Evolutionary conservation across 1,140 invertebrate genomes (phyloP), one percentile per base, ranked within the genome.

Genomic region (Ganaspis sp.): DNA sequence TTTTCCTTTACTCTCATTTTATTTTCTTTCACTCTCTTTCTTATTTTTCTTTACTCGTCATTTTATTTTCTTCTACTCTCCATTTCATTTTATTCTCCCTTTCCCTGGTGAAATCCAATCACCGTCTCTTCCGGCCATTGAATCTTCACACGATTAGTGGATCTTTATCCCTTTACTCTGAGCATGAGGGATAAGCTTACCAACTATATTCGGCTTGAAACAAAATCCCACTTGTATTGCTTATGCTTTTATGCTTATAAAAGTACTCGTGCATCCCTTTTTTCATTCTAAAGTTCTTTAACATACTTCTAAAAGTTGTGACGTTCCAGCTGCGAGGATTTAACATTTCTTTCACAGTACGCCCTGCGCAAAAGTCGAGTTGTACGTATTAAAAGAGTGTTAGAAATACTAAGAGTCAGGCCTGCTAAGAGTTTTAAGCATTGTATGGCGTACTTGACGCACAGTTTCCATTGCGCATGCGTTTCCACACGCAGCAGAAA

Each of bases 71-170:
- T 45, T 45, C 5, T 45, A 15, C n/a, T 45, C 11, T n/a, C n/a
- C 9, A 38, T 5, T 45, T 45, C 40, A n/a, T 45, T 45, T n/a
- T 3, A n/a, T 45, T 42, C 40, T 58, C 19, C 1, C 54, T 21
- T 12, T 11, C 23, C 12, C 15, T 64, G 15, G 2, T 64, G 58
- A 64, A 64, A 64, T 29, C 29, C 26, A 64, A 64, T 64, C 58
- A 12, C 23, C 23, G 29, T 26, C 17, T 29, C 26, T 34, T 64
- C 58, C 58, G 58, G 58, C 58, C 58, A 15, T n/a, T 12, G 58
- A 64, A 64, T 64, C 58, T 64, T 34, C 26, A 64, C 26, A 26
- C 58, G 58, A 64, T 64, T 64, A 64, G 12, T 29, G 26, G 58
- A 64, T 34, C 58, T 12, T 64, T 34, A 34, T 29, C 12, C 58